Evolutionary conservation across 1,140 invertebrate genomes (phyloP).

Genomic region (Littorina saxatilis): DNA sequence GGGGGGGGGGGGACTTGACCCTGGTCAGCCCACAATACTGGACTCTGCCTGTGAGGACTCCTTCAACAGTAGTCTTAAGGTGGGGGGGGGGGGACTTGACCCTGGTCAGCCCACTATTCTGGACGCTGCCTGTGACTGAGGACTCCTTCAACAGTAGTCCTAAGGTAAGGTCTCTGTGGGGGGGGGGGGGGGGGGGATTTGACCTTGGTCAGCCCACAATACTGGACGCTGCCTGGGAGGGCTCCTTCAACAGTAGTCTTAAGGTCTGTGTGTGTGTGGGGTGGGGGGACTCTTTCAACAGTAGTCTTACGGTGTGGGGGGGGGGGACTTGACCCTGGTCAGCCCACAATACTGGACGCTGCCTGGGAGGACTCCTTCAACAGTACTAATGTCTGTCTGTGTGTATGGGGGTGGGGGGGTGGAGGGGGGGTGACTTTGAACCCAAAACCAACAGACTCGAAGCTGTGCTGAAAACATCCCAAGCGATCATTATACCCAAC

Average conservation of each 20-base stretch:
- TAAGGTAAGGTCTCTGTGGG: background rate
- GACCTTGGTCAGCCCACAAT: slow-evolving; percentile 16
- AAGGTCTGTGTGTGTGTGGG: slow-evolving; percentile 7
- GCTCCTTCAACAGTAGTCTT: slow-evolving; percentile 21
- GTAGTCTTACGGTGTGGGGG: background rate
- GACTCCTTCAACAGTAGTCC: slow-evolving; percentile 27
- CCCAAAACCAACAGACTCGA: too few species aligned
- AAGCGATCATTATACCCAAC: too few species aligned
- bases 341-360: slow-evolving; percentile 26
- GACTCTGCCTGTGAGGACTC: slow-evolving; percentile 24
- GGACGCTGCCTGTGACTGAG: slow-evolving; percentile 12
- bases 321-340: slow-evolving; percentile 38
- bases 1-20: slow-evolving; percentile 36
- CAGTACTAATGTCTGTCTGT: too few species aligned
- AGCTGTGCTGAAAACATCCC: too few species aligned
- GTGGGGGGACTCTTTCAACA: background rate
- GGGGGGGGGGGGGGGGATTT: slow-evolving; percentile 32
- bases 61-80: slow-evolving; percentile 29
- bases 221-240: slow-evolving; percentile 27
- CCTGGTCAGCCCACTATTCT: slow-evolving; percentile 21
- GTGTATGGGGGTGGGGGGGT: too few species aligned
- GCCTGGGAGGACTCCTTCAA: slow-evolving; percentile 28
- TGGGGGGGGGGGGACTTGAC: background rate
- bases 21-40: slow-evolving; percentile 18
- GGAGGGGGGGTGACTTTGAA: background rate